Evolutionary conservation across 2,888 invertebrate species (phyloP).

Genomic region (Sialis lutaria): DNA sequence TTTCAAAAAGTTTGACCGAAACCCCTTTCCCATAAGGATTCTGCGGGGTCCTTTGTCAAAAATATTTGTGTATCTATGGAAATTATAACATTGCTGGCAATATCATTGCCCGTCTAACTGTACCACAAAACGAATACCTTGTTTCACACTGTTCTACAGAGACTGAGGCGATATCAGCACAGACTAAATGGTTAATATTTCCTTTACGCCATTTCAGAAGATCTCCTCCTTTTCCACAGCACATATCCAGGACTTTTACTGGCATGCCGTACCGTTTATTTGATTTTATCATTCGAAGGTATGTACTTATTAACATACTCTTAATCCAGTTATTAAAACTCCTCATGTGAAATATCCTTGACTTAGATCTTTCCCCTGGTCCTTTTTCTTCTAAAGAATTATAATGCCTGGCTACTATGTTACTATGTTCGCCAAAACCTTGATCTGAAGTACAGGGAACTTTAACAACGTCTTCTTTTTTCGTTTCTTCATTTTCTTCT

Average conservation of each 20-base stretch:
- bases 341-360: conserved; percentile 81
- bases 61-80: too few species aligned
- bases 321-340: conserved; percentile 99
- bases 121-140: conserved; percentile 51
- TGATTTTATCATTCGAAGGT: conserved; percentile 45
- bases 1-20: too few species aligned
- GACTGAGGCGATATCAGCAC: conserved; percentile 84
- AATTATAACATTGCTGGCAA: too few species aligned
- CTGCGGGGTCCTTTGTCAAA: too few species aligned
- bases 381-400: conserved; percentile 78
- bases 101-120: too few species aligned
- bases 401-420: conserved; percentile 80
- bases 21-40: too few species aligned
- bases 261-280: conserved; percentile 45
- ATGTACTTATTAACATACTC: conserved; percentile 81
- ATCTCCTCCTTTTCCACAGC: conserved; percentile 98
- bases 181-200: conserved; percentile 63
- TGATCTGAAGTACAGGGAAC: conserved; percentile 4
- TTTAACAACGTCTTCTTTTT: conserved; percentile 1
- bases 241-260: conserved; percentile 74
- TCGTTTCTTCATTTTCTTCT: conserved; percentile 6
- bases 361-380: conserved; percentile 60
- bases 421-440: conserved; percentile 26
- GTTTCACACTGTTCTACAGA: conserved; percentile 81
- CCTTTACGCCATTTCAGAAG: conserved; percentile 89